Percentiles rank a stretch among this genome's conserved stretches.
Conservation (phyloP, 2,113 vertebrate species). For the Ailurus styani region DNA sequence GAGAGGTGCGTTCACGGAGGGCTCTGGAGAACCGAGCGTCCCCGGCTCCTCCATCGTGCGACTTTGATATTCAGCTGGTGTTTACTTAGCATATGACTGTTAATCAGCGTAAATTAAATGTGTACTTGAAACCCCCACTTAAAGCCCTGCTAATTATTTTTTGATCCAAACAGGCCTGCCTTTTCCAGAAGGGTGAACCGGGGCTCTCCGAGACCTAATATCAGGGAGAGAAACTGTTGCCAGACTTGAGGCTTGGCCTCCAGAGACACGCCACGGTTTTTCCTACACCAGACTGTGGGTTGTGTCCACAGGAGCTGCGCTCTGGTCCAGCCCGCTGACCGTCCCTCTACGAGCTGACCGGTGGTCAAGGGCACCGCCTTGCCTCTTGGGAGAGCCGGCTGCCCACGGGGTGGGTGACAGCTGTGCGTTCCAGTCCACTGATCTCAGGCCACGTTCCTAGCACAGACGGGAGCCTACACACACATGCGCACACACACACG, state of each 20-base stretch:
- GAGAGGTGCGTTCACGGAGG: neutral
- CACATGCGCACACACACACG: rapidly evolving
- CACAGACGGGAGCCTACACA: neutral
- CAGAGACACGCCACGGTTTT: rapidly evolving
- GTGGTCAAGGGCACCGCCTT: neutral
- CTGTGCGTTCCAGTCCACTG: rapidly evolving
- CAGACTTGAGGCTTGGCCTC: neutral
- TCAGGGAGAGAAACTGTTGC: neutral
- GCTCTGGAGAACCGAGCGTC: neutral
- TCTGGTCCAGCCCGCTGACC: neutral
- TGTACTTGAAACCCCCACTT: conserved; percentile 73
- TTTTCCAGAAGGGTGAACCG: conserved; percentile 53
- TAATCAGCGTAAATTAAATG: conserved; percentile 69
- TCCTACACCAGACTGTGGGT: rapidly evolving
- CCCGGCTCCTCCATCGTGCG: neutral
- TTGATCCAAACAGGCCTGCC: conserved; percentile 70
- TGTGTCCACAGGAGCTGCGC: rapidly evolving
- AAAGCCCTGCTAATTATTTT: conserved; percentile 68
- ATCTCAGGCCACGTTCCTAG: rapidly evolving
- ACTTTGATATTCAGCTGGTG: conserved; percentile 61
- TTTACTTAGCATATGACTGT: conserved; percentile 54
- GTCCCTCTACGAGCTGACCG: rapidly evolving
- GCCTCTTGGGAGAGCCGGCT: neutral
- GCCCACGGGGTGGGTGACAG: neutral
- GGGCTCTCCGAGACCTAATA: conserved; percentile 11